These are phyloP conservation scores for Sebastes matsubarae DNA, from an alignment of 2,797 vertebrate genomes.

Conservation along the genomic window DNA sequence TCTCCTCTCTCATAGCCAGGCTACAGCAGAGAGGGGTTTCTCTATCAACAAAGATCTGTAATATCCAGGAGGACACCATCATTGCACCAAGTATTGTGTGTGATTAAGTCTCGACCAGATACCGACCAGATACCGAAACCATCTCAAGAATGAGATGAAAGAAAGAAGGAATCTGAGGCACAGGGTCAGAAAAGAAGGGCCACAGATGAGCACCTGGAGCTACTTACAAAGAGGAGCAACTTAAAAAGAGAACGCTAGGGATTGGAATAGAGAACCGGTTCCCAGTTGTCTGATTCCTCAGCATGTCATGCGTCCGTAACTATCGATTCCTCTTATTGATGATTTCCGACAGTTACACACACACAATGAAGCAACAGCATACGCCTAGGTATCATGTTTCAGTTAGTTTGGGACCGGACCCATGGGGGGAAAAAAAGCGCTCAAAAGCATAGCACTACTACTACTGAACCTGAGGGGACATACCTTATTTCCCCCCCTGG, in stretches of 20 bases:
- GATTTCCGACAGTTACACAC: too few species aligned
- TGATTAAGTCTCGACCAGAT: neutral
- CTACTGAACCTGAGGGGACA: too few species aligned
- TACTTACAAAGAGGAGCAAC: neutral
- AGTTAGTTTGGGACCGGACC: too few species aligned
- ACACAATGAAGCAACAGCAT: too few species aligned
- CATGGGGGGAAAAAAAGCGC: too few species aligned
- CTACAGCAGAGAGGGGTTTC: neutral
- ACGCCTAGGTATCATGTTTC: too few species aligned
- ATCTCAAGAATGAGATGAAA: too few species aligned
- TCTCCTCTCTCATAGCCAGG: neutral
- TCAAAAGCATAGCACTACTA: too few species aligned
- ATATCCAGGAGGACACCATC: neutral
- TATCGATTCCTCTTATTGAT: too few species aligned
- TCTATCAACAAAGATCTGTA: neutral
- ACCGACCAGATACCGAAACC: neutral
- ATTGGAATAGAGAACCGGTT: too few species aligned
- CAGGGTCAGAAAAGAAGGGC: neutral
- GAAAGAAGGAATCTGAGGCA: neutral
- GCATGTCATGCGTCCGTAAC: too few species aligned
- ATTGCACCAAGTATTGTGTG: neutral
- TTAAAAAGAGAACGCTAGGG: neutral
- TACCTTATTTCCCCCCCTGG: rapidly evolving
- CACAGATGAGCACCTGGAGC: neutral
- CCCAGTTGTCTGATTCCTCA: too few species aligned